Base-by-base conservation (phyloP, 1,140 invertebrate species). In the Heliothis subflexa region DNA sequence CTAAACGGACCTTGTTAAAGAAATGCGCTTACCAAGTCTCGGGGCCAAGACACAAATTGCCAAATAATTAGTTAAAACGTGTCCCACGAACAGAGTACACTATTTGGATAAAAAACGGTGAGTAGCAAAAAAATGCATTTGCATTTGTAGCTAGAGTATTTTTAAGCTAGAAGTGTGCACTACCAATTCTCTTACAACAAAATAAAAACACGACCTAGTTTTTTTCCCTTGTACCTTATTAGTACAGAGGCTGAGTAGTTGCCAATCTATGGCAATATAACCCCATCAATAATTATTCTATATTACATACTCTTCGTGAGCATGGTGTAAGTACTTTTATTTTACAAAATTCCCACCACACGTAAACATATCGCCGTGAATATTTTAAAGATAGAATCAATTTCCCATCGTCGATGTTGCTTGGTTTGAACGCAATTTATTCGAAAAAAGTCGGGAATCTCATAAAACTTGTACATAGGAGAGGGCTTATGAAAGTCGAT, bases 31-130 rank as follows among this genome's bases (percentile, higher is more conserved):
- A 40, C 74, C 49, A 55, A 66, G 64, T 54, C 66, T 45, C 74
- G 21, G 33, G 13, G 61, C 14, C n/a, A 66, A 64, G 61, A 76
- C 55, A 57, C 54, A 74, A 74, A 61, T 61, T 21, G 52, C 18
- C 40, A 28, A 74, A 47, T 74, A 74, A 74, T 74, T 74, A 74
- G 40, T 74, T 49, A 11, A 25, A 70, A 70, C 47, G 54, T 61
- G 21, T 61, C 57, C 12, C 28, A 3, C n/a, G 71, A 61, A 25
- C 14, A 47, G 13, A 25, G 55, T 50, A 61, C 7, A 45, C n/a
- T 49, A 25, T 50, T 52, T 70, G 12, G 21, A 7, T 18, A 21
- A 45, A 55, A 49, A 14, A 25, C 16, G 55, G 71, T 50, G 68
- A 33, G 11, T 21, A 1, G 2, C 4, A 21, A 50, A 21, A 50